Conservation (phyloP, 2,797 vertebrate genomes). For the Propithecus deckenii region DNA sequence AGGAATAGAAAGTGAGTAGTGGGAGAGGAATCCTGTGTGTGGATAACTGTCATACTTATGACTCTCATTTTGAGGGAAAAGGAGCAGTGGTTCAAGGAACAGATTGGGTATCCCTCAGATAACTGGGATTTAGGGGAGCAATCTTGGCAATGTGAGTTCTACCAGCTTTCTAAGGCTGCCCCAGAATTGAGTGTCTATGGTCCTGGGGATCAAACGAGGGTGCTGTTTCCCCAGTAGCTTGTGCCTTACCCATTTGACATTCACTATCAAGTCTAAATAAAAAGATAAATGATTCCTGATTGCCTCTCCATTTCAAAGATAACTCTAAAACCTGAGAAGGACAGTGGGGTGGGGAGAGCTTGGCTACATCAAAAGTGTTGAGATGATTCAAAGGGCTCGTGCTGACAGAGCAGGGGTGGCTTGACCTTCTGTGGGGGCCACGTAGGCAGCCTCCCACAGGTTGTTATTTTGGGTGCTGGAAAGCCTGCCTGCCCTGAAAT, state of each 20-base stretch:
- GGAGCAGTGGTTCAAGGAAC: conserved; percentile 57
- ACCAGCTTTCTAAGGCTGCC: background rate
- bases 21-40: conserved; percentile 66
- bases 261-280: background rate
- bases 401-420: conserved; percentile 67
- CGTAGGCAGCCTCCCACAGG: conserved; percentile 43
- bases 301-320: conserved; percentile 25
- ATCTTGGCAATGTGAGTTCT: background rate
- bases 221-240: background rate
- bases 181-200: background rate
- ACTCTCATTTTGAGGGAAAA: conserved; percentile 73
- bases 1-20: conserved; percentile 69
- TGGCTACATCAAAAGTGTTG: conserved; percentile 69
- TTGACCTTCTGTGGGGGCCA: conserved; percentile 70
- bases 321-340: background rate
- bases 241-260: background rate
- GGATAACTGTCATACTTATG: conserved; percentile 53
- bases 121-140: conserved; percentile 39
- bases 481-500: conserved; percentile 64
- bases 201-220: background rate
- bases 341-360: background rate
- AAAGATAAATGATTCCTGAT: background rate
- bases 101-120: conserved; percentile 25
- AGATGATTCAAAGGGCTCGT: conserved; percentile 70
- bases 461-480: conserved; percentile 73